These are phyloP conservation scores for Apamea epomidion DNA, from an alignment of 2,888 invertebrate genomes.

Conservation along the genomic window DNA sequence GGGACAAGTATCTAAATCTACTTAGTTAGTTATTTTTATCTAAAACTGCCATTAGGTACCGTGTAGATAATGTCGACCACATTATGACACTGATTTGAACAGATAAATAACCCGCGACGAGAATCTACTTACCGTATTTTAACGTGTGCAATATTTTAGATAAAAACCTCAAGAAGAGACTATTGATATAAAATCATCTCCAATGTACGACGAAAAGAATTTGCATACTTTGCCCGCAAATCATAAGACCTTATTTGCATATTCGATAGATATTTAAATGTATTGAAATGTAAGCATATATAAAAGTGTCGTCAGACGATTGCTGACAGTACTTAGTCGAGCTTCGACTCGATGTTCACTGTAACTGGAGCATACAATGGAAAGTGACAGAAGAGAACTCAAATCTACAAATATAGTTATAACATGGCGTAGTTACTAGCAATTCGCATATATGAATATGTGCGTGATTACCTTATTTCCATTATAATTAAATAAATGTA, in stretches of 20 bases:
- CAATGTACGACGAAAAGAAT: neutral
- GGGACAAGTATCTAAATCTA: neutral
- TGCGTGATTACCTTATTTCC: neutral
- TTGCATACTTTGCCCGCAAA: neutral
- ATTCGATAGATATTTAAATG: neutral
- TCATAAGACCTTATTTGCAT: neutral
- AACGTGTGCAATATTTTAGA: neutral
- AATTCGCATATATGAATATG: slow-evolving; percentile 14
- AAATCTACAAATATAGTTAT: slow-evolving; percentile 16
- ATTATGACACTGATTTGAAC: neutral
- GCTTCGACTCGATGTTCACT: slow-evolving; percentile 11
- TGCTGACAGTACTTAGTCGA: neutral
- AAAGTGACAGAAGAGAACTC: slow-evolving; percentile 28
- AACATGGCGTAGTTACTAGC: neutral
- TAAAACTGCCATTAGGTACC: neutral
- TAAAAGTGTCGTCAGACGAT: too few species aligned
- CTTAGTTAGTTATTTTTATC: slow-evolving; percentile 1
- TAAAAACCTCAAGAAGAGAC: neutral
- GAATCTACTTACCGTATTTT: neutral
- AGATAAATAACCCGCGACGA: neutral
- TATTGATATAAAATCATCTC: neutral
- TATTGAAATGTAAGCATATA: neutral
- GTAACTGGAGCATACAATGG: slow-evolving; percentile 32
- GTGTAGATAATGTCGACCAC: neutral
- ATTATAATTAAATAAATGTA: neutral